Percentiles rank a stretch among this genome's conserved stretches.
These are phyloP conservation scores for Mesocricetus auratus DNA, from an alignment of 2,113 vertebrate genomes.

Conservation along the genomic window DNA sequence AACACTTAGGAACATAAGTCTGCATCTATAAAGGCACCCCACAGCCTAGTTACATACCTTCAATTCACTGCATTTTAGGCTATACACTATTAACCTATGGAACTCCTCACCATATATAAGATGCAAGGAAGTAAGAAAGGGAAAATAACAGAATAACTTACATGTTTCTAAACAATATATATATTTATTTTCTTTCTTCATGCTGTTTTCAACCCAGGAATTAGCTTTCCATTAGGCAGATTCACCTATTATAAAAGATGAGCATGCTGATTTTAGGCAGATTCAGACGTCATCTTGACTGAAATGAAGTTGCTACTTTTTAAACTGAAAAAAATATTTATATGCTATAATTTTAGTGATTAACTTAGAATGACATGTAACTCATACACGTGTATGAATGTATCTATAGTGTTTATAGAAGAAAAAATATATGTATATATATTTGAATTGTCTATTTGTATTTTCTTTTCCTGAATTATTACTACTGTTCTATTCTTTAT, in stretches of 20 bases:
- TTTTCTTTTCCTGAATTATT: conserved; percentile 4
- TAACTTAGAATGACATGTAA: background rate
- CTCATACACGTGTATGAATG: background rate
- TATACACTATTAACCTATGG: conserved; percentile 38
- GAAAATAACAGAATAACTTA: background rate
- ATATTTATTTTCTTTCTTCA: background rate
- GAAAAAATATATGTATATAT: background rate
- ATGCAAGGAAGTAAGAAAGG: background rate
- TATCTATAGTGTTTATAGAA: background rate
- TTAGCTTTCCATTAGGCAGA: background rate
- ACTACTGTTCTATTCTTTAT: background rate
- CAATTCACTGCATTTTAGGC: background rate
- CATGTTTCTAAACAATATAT: background rate
- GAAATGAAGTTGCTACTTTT: background rate
- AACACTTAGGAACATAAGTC: background rate
- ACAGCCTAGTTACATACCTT: conserved; percentile 13
- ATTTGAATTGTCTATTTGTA: background rate
- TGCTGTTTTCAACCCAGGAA: background rate
- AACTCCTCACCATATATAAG: background rate
- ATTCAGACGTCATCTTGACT: background rate
- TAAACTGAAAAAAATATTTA: background rate
- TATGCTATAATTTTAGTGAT: conserved; percentile 19
- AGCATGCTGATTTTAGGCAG: background rate
- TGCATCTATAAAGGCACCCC: background rate
- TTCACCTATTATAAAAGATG: background rate